Percentiles rank a stretch among this genome's conserved stretches.
These are phyloP conservation scores for Orientallactaga sibirica DNA, from an alignment of 2,797 vertebrate genomes.

Conservation along the genomic window DNA sequence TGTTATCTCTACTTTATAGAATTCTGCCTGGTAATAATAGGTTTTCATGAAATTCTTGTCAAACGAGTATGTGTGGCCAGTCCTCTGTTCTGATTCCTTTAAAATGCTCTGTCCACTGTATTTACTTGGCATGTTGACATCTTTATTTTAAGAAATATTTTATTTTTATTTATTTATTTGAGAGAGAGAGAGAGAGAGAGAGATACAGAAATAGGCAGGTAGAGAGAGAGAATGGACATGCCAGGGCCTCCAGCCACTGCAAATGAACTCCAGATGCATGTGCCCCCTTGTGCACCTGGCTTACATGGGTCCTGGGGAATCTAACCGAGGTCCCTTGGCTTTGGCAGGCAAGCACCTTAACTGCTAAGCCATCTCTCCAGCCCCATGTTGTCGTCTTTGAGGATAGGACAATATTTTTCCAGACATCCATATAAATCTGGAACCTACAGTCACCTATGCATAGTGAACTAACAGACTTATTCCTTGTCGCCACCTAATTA, in stretches of 20 bases:
- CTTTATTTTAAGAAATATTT: too few species aligned
- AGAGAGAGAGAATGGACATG: too few species aligned
- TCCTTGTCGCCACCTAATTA: not conserved
- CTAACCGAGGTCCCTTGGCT: too few species aligned
- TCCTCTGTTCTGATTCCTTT: not conserved
- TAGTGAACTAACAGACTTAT: not conserved
- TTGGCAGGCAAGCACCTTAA: too few species aligned
- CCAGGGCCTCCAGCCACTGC: too few species aligned
- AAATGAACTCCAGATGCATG: too few species aligned
- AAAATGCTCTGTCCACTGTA: not conserved
- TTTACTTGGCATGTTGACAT: not conserved
- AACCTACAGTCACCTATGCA: not conserved
- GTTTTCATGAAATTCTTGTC: conserved; percentile 20
- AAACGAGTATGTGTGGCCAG: not conserved
- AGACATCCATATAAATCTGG: not conserved
- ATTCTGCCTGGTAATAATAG: not conserved
- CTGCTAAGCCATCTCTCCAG: too few species aligned
- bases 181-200: too few species aligned
- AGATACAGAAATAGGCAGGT: too few species aligned
- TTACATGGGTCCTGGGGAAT: too few species aligned
- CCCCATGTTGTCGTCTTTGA: not conserved
- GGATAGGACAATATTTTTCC: not conserved
- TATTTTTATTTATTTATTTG: too few species aligned
- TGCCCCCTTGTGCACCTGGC: too few species aligned
- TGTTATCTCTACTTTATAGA: not conserved